Conservation (phyloP, 23 tunicate species). For the Trididemnum nubilum region DNA sequence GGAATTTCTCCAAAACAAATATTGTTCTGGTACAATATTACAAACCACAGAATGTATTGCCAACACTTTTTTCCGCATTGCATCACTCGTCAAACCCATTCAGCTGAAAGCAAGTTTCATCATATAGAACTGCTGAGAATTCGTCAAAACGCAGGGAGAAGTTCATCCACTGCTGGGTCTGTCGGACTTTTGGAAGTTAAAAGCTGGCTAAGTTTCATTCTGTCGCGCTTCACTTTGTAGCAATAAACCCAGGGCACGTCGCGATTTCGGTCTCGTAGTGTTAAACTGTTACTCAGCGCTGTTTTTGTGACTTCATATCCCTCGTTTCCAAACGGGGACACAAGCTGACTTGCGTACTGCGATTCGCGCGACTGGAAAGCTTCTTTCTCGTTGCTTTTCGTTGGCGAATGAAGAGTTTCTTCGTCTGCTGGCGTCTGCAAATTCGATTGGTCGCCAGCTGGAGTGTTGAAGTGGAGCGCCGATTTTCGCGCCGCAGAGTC, state of each 20-base stretch:
- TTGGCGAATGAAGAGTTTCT: background rate
- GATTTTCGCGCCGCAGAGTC: slow-evolving; percentile 37
- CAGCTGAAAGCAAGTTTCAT: no score
- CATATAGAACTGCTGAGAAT: no score
- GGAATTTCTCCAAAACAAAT: no score
- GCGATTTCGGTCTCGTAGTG: slow-evolving; percentile 36
- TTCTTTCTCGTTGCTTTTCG: background rate
- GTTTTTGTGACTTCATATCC: slow-evolving; percentile 1
- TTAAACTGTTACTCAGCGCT: slow-evolving; percentile 46
- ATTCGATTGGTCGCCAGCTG: slow-evolving; percentile 19
- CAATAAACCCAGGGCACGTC: slow-evolving; percentile 82
- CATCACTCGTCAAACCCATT: no score
- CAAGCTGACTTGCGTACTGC: slow-evolving; percentile 8
- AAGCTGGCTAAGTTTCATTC: slow-evolving; percentile 40
- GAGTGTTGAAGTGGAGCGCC: slow-evolving; percentile 17
- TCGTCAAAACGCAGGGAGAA: slow-evolving; percentile 46
- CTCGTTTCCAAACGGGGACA: slow-evolving; percentile 23
- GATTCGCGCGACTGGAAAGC: background rate
- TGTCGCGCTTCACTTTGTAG: slow-evolving; percentile 56
- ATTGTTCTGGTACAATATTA: no score
- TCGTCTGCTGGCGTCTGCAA: slow-evolving; percentile 4
- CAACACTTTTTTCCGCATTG: no score
- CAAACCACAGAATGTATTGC: no score
- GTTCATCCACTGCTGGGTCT: slow-evolving; percentile 29
- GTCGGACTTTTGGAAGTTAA: slow-evolving; percentile 27